Evolutionary conservation across 2,888 invertebrate species (phyloP).

Genomic region (Hypomecis punctinalis): DNA sequence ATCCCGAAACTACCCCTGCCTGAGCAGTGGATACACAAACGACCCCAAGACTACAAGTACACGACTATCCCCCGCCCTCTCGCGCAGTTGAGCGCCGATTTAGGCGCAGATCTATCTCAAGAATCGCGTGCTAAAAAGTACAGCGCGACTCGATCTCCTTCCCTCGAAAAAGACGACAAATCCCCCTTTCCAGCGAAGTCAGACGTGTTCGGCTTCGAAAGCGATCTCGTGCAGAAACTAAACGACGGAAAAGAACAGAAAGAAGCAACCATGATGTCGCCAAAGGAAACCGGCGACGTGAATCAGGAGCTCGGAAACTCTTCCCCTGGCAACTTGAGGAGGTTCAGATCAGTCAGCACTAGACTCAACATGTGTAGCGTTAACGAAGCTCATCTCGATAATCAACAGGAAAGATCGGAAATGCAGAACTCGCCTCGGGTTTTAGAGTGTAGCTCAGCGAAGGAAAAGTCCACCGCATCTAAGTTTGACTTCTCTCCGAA

Average conservation of each 20-base stretch:
- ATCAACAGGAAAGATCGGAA: conserved; percentile 67
- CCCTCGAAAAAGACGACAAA: conserved; percentile 82
- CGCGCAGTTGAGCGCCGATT: conserved; percentile 66
- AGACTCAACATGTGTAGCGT: conserved; percentile 74
- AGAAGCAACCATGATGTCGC: conserved; percentile 54
- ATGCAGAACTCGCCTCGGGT: conserved; percentile 77
- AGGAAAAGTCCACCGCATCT: conserved; percentile 70
- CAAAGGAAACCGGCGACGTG: conserved; percentile 51
- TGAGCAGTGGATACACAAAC: conserved; percentile 78
- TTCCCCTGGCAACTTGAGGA: conserved; percentile 67
- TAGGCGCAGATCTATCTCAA: conserved; percentile 66
- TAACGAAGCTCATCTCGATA: conserved; percentile 62
- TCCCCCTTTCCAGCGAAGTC: conserved; percentile 72
- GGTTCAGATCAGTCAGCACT: conserved; percentile 77
- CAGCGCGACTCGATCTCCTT: conserved; percentile 79
- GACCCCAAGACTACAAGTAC: conserved; percentile 73
- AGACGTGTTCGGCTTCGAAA: conserved; percentile 76
- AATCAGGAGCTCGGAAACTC: conserved; percentile 49
- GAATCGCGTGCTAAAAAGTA: conserved; percentile 72
- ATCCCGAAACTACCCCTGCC: conserved; percentile 73
- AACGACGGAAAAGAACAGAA: conserved; percentile 53
- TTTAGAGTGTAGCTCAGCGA: conserved; percentile 73
- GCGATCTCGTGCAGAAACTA: conserved; percentile 61
- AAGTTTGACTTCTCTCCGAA: conserved; percentile 81
- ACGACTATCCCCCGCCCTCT: conserved; percentile 71